These are phyloP conservation scores for Alauda arvensis DNA, from an alignment of 2,797 vertebrate species.

Conservation along the genomic window DNA sequence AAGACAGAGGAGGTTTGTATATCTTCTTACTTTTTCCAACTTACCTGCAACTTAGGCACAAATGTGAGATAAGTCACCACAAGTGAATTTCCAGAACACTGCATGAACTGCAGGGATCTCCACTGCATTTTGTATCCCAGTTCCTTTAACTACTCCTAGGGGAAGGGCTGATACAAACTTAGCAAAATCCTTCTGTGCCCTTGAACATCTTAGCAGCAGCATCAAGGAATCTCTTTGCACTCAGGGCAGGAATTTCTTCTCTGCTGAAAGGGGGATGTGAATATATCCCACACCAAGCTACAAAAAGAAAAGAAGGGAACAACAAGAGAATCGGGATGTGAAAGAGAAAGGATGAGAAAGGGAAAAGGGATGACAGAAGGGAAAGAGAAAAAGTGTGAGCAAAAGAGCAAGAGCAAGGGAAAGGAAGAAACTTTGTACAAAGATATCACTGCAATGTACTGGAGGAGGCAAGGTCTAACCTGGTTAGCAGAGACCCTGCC, in stretches of 20 bases:
- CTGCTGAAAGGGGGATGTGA: background rate
- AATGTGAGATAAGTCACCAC: background rate
- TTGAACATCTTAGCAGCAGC: background rate
- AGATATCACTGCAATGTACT: background rate
- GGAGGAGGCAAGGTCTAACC: background rate
- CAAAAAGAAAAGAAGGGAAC: background rate
- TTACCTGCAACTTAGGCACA: background rate
- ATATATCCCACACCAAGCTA: background rate
- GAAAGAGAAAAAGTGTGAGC: background rate
- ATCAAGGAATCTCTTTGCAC: background rate
- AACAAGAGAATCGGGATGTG: background rate
- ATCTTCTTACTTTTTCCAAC: background rate
- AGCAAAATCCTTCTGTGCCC: background rate
- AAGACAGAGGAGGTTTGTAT: background rate
- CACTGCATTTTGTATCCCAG: background rate
- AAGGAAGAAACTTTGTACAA: background rate
- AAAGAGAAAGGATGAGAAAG: background rate
- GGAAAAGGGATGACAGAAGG: background rate
- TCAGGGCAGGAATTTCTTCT: accelerated
- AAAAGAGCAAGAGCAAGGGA: background rate
- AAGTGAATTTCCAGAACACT: background rate
- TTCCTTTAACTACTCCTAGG: background rate
- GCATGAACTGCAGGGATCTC: background rate
- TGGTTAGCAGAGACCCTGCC: background rate
- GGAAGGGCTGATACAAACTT: background rate